Conservation (phyloP, 1,140 invertebrate genomes). For the Metaphire vulgaris region DNA sequence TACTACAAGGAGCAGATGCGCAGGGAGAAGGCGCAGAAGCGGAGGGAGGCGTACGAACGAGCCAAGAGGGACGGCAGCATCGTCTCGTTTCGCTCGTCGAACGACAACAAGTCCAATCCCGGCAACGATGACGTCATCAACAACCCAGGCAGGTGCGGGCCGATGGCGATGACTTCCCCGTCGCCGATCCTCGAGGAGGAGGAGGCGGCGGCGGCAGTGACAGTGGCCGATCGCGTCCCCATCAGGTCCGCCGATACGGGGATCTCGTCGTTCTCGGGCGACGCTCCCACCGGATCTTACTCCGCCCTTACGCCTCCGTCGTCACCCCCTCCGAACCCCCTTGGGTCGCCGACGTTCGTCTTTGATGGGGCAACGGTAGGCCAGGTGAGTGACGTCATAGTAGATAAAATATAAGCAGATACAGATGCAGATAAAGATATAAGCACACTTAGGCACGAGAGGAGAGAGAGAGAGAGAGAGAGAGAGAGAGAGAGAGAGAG, state of each 20-base stretch:
- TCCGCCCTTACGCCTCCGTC: not conserved
- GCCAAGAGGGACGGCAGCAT: slow-evolving; percentile 85
- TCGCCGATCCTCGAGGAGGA: not conserved
- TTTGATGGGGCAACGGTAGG: too few relatives aligned
- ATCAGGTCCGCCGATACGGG: not conserved
- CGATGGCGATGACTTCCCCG: not conserved
- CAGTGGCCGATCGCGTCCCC: not conserved
- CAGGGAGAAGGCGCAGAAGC: slow-evolving; percentile 92
- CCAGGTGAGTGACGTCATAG: too few relatives aligned
- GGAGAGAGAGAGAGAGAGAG: too few relatives aligned
- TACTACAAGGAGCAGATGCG: slow-evolving; percentile 99
- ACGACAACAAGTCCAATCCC: not conserved
- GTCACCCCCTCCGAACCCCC: too few relatives aligned
- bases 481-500: too few relatives aligned
- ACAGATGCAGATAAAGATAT: too few relatives aligned
- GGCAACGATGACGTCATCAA: not conserved
- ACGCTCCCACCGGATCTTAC: not conserved
- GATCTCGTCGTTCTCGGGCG: not conserved
- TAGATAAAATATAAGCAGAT: too few relatives aligned
- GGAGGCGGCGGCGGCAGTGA: too few relatives aligned
- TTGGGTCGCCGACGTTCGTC: too few relatives aligned
- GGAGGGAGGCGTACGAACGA: slow-evolving; percentile 76
- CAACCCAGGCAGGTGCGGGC: not conserved
- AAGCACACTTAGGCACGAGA: too few relatives aligned
- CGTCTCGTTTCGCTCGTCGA: not conserved